Base-by-base conservation (phyloP, 2,888 invertebrate genomes). In the Oxyscelio sp. region DNA sequence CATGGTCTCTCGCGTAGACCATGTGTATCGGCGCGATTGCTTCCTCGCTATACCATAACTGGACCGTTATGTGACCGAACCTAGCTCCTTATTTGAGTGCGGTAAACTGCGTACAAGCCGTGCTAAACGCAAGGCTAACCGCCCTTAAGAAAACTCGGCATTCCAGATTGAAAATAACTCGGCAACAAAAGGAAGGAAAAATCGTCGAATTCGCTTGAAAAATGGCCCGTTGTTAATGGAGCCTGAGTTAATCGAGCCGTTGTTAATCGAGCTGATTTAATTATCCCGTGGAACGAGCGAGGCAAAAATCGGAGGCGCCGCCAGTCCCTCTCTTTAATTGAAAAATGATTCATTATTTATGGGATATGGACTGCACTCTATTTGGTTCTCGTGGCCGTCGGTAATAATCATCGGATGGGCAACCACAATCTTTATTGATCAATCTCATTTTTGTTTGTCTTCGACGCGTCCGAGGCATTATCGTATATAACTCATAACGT, bases 21-120 rank as follows among this genome's bases (percentile, higher is more conserved):
- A 63, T 82, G 70, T 70, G 70, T 81, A 78, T 81, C 74, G 79
- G 75, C 50, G 65, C 70, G 56, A 86, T 87, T 74, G 86, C 85
- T 87, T 91, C 92, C 89, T 91, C 88, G 90, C 90, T 89, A 89
- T 91, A 91, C 92, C 91, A 92, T 92, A 93, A 93, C 93, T 92
- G 92, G 93, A 92, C 93, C 93, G 93, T 93, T 93, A 93, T 92
- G 92, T 93, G 93, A 93, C 93, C 92, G 92, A 89, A 90, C 91
- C 84, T 83, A 65, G 48, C 83, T 77, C 77, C 83, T 81, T 83
- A 77, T 83, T 81, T 77, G 79, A 73, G 56, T 58, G 31, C 65
- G 63, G 71, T 52, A 58, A 63, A 82, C 77, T 77, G 71, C 77
- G 77, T 71, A 45, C 40, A 17, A 21, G 58, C 31, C 43, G 68